Base-by-base conservation (phyloP, 2,888 invertebrate species). In the Listrodromus nycthemerus region DNA sequence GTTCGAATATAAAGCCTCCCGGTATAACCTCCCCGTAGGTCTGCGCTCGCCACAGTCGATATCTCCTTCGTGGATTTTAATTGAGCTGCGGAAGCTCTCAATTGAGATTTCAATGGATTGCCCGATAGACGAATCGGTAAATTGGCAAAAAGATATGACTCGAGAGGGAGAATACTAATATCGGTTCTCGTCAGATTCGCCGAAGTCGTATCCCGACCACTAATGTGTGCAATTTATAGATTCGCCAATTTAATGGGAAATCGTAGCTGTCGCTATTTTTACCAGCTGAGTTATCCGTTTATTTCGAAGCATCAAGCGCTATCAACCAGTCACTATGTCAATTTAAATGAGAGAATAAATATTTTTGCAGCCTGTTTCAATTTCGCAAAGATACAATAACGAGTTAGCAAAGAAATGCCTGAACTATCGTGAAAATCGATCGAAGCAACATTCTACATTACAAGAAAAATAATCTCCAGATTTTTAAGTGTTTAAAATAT, bases 61-160 rank as follows among this genome's bases (percentile, higher is more conserved):
- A 84, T 84, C 84, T 84, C 84, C 84, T 84, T 78, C 84, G 84
- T 84, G 69, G 84, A 84, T 84, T 84, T 84, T 84, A 84, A 84
- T 84, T 84, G 84, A 84, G 84, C 84, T 84, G 84, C 84, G 84
- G 84, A 84, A 84, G 84, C 81, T 81, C 81, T 75, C 85, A 82
- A 82, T 85, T 80, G 85, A 85, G 82, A 82, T 82, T 82, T 73
- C 82, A 79, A 85, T 82, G 82, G 80, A 80, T 85, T 85, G 79
- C 75, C 82, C 80, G 41, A 80, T 75, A 80, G 80, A 82, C 76
- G 24, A 77, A 84, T 81, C 78, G 81, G 70, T 75, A 66, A 71
- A 81, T 61, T 61, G 61, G 61, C 71, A 73, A 81, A 77, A 73
- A 78, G 74, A 45, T 37, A 10, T 37, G 19, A 77, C 58, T 73